Conservation (phyloP, 2,113 vertebrate species). For the Zosterops japonicus region DNA sequence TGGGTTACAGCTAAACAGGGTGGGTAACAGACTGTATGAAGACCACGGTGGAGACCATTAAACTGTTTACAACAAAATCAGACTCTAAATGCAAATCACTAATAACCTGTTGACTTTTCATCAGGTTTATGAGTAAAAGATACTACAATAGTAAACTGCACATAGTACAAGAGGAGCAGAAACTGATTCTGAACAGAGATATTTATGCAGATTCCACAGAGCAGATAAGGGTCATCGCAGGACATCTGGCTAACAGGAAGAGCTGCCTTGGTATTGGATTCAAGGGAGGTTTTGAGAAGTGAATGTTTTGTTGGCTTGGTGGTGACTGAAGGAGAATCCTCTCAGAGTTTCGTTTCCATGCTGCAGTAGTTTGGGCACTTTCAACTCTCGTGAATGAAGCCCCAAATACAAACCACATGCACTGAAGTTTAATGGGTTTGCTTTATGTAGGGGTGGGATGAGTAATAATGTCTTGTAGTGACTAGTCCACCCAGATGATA, state of each 20-base stretch:
- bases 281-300: background rate
- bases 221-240: rapidly evolving
- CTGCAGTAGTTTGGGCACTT: slow-evolving; percentile 1
- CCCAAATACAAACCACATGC: slow-evolving; percentile 43
- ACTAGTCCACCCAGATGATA: slow-evolving; percentile 24
- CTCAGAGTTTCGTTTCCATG: background rate
- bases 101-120: background rate
- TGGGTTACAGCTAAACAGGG: background rate
- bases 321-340: slow-evolving; percentile 3
- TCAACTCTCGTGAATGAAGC: slow-evolving; percentile 31
- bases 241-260: background rate
- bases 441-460: slow-evolving; percentile 17
- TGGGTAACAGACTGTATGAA: background rate
- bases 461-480: slow-evolving; percentile 21
- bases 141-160: background rate
- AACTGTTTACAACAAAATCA: slow-evolving; percentile 30
- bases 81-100: background rate
- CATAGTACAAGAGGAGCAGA: background rate
- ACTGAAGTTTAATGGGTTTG: slow-evolving; percentile 23
- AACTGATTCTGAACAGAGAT: background rate
- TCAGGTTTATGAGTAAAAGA: background rate
- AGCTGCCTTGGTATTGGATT: background rate
- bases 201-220: background rate
- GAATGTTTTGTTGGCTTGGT: background rate
- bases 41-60: background rate